A percentile compares a stretch with the other conserved stretches of the same genome.
Conservation (phyloP, 2,888 invertebrate genomes). For the Pristionchus exspectatus region DNA sequence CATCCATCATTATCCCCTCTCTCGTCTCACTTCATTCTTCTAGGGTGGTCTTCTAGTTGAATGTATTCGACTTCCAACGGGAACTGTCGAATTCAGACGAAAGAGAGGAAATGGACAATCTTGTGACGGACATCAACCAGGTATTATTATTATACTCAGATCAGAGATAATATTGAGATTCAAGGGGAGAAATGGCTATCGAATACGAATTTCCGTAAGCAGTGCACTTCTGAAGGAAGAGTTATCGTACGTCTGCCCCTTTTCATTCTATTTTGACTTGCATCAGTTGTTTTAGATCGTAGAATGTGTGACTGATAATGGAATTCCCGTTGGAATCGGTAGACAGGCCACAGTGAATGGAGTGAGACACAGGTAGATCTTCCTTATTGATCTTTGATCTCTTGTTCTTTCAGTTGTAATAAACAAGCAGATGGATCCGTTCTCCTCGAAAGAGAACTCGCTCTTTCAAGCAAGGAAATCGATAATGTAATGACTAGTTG, state of each 20-base stretch:
- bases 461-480: not conserved
- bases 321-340: not conserved
- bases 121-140: constrained; percentile 25
- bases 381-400: constrained; percentile 15
- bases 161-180: not conserved
- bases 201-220: constrained; percentile 5
- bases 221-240: constrained; percentile 25
- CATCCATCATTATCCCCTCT: not conserved
- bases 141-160: not conserved
- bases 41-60: not conserved
- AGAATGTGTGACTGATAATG: constrained; percentile 20
- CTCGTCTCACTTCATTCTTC: not conserved
- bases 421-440: constrained; percentile 26
- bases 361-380: not conserved
- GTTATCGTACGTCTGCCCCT: constrained; percentile 1
- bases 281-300: not conserved
- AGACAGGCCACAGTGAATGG: not conserved
- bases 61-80: constrained; percentile 36
- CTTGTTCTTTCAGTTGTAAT: constrained; percentile 20
- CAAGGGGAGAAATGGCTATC: constrained; percentile 31
- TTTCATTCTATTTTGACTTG: not conserved
- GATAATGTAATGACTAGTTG: constrained; percentile 8
- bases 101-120: not conserved
- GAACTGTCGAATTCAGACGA: constrained; percentile 33
- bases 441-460: constrained; percentile 37